A percentile compares a stretch with the other conserved stretches of the same genome.
Conservation (phyloP, 2,797 vertebrate species). For the Gobionotothen gibberifrons region DNA sequence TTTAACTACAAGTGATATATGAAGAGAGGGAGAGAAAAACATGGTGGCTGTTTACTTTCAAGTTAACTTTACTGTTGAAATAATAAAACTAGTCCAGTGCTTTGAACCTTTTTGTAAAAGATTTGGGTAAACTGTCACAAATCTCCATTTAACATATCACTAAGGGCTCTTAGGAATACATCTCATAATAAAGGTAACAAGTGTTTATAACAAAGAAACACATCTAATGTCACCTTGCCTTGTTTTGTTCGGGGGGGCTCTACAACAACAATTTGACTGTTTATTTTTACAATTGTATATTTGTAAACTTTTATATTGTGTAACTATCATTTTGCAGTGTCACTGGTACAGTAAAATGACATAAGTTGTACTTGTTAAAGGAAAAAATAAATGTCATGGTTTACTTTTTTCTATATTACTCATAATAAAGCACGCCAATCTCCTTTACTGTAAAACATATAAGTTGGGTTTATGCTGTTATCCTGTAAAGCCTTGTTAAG, state of each 20-base stretch:
- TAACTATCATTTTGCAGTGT: constrained; percentile 47
- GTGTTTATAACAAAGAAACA: constrained; percentile 13
- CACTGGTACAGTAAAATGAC: constrained; percentile 37
- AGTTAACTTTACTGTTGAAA: constrained; percentile 35
- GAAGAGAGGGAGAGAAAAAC: background rate
- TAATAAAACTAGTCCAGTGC: constrained; percentile 26
- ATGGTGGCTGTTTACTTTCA: constrained; percentile 33
- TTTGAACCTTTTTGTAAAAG: constrained; percentile 21
- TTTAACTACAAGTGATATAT: constrained; percentile 29
- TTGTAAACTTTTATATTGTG: constrained; percentile 63
- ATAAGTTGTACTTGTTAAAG: constrained; percentile 23
- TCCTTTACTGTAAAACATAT: constrained; percentile 34
- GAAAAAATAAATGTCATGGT: constrained; percentile 6
- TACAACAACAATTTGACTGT: constrained; percentile 7
- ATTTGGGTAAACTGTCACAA: constrained; percentile 10
- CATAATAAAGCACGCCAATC: constrained; percentile 45
- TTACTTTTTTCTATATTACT: constrained; percentile 31
- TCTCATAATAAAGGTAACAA: constrained; percentile 10
- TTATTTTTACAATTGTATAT: constrained; percentile 55
- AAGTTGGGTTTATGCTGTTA: background rate
- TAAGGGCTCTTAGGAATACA: constrained; percentile 38
- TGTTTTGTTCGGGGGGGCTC: background rate
- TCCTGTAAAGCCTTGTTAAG: background rate
- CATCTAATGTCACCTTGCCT: background rate
- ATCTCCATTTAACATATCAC: constrained; percentile 5